Evolutionary conservation across 2,797 vertebrate genomes (phyloP), one percentile per base, ranked within the genome.

Genomic region (Peromyscus aztecus): DNA sequence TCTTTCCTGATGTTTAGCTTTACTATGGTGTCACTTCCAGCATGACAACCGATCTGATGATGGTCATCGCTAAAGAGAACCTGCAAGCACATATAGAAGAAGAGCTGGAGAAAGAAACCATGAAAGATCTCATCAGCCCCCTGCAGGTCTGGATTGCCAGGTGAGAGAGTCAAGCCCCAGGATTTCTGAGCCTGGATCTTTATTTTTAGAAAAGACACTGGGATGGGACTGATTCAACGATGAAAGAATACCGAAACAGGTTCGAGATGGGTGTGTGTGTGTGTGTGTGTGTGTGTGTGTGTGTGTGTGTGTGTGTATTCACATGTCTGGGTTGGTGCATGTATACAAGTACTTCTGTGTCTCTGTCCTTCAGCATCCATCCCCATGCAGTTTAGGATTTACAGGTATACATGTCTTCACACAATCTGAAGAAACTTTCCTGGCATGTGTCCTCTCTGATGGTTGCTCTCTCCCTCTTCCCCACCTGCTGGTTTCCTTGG

Each of bases 111-210:
- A 98, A 99, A 94, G 98, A 99, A 95, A 93, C 98, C 31, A 73
- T 91, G 37, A 97, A 73, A 57, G 96, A 94, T 75, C 98, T 98
- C 49, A 97, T 99, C 94, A 98, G 97, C 14, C 98, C 99, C 10
- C 89, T 99, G 89, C 98, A 99, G 84, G 95, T 99, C 78, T 99
- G 99, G 99, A 99, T 99, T 97, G 99, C 98, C 85, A 99, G 99
- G 99, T 99, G 92, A 77, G 98, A 87, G 10, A 40, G 23, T 49
- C 81, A 73, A 65, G 91, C 2, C 12, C 92, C 61, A 57, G 69
- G 63, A 49, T 52, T 80, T 57, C 1, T 4, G 49, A 96, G 76
- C 24, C 31, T 83, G 40, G 17, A 24, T 57, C 77, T 89, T 92
- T n/a, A 24, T 55, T 76, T 43, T 83, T 71, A 89, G 89, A 91